These are phyloP conservation scores for Gonioctena quinquepunctata DNA, from an alignment of 1,140 invertebrate genomes.

Conservation along the genomic window DNA sequence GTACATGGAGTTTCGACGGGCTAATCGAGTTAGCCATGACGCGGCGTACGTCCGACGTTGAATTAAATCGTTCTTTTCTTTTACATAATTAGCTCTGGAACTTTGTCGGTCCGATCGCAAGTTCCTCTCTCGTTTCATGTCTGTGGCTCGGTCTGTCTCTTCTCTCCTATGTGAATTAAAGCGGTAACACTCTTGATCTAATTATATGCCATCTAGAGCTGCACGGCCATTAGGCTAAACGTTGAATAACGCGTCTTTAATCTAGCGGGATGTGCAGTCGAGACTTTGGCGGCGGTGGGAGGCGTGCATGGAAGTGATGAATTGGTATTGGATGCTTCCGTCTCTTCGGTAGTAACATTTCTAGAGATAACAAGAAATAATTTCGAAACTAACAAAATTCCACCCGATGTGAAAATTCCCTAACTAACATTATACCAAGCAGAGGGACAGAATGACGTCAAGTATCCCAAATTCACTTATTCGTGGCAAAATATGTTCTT, in stretches of 20 bases:
- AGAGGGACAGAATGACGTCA: too few species aligned
- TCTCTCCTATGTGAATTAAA: neutral
- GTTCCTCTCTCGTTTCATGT: too few species aligned
- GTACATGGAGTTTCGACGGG: slow-evolving; percentile 1
- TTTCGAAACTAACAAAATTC: too few species aligned
- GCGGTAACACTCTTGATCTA: neutral
- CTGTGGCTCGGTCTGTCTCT: neutral
- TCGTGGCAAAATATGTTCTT: too few species aligned
- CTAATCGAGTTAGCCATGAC: slow-evolving; percentile 11
- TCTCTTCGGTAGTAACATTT: too few species aligned
- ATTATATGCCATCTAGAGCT: neutral
- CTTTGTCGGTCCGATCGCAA: neutral
- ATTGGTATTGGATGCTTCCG: too few species aligned
- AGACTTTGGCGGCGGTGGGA: neutral
- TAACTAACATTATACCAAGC: too few species aligned
- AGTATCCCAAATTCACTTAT: too few species aligned
- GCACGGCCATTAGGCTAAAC: neutral
- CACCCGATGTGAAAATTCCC: too few species aligned
- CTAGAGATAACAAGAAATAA: too few species aligned
- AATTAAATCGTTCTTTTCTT: slow-evolving; percentile 5
- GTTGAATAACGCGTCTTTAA: neutral
- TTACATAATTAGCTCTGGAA: neutral
- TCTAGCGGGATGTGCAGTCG: neutral
- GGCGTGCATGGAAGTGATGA: too few species aligned
- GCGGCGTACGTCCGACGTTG: neutral